phyloP scores from a whole-genome alignment of 2,797 vertebrate species.

The Gymnoscopelus microlampas region DNA sequence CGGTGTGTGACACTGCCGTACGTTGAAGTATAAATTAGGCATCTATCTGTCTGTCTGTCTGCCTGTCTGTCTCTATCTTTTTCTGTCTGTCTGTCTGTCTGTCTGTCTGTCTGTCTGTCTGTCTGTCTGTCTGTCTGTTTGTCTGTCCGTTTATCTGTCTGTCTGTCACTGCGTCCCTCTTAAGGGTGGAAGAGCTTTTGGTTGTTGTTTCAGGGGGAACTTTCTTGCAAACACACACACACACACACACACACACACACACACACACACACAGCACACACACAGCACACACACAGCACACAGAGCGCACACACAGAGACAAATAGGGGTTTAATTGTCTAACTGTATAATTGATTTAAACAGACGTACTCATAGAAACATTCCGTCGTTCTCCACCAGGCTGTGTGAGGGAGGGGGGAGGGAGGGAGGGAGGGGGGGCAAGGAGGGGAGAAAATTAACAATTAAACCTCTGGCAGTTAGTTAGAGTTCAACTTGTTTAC shows the following conservation, averaged over 20 bases:
- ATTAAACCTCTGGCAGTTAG: constrained; percentile 80
- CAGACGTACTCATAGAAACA: constrained; percentile 27
- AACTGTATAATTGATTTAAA: constrained; percentile 64
- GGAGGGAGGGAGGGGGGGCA: background rate
- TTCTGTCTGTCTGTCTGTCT: too few species aligned
- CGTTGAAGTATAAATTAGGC: too few species aligned
- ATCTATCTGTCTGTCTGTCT: too few species aligned
- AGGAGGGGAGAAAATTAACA: constrained; percentile 79
- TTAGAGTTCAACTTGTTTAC: constrained; percentile 90
- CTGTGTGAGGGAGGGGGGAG: background rate
- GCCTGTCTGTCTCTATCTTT: too few species aligned
- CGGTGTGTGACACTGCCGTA: too few species aligned
- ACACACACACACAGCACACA: constrained; percentile 1
- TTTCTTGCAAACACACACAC: background rate
- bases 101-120: too few species aligned
- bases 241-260: background rate
- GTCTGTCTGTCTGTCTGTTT: too few species aligned
- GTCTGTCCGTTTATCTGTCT: background rate
- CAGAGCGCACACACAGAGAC: constrained; percentile 7
- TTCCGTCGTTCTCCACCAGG: constrained; percentile 25
- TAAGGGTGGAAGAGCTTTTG: background rate
- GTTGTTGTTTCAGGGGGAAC: too few species aligned
- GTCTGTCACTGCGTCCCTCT: background rate
- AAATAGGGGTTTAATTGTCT: background rate
- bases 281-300: constrained; percentile 1